Conservation (phyloP, 2,888 invertebrate species). For the Athalia cordata region DNA sequence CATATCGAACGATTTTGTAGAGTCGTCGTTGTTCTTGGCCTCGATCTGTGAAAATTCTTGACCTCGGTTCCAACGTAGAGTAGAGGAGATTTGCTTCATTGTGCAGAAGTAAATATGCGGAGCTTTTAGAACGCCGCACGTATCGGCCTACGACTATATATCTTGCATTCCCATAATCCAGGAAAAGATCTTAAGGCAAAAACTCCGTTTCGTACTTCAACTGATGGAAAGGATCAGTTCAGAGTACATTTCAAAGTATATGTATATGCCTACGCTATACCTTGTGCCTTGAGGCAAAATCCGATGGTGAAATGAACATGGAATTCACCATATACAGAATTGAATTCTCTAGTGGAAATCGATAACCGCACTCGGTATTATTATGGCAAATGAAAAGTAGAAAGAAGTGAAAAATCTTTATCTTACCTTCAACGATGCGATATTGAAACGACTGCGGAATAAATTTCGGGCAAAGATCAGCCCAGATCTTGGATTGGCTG, state of each 20-base stretch:
- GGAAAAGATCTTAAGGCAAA: constrained; percentile 30
- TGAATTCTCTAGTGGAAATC: background rate
- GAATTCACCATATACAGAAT: background rate
- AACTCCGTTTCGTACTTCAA: constrained; percentile 45
- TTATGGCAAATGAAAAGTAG: background rate
- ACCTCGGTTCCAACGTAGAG: constrained; percentile 21
- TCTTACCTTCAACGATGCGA: background rate
- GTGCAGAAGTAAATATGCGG: constrained; percentile 39
- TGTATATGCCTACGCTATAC: background rate
- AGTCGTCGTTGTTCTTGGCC: too few relatives aligned
- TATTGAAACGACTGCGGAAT: background rate
- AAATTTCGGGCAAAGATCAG: too few relatives aligned
- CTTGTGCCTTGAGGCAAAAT: constrained; percentile 12
- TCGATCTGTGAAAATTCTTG: background rate
- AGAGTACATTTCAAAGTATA: constrained; percentile 29
- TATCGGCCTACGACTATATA: constrained; percentile 47
- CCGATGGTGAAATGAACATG: background rate
- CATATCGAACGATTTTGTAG: background rate
- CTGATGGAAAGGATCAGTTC: constrained; percentile 42
- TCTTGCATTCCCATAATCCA: constrained; percentile 35
- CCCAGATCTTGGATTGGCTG: too few relatives aligned
- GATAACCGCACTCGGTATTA: background rate
- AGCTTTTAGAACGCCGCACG: constrained; percentile 30
- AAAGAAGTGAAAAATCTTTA: background rate
- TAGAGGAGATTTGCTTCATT: too few relatives aligned